Evolutionary conservation across 2,113 vertebrate species (phyloP).

Genomic region (Odocoileus virginianus): DNA sequence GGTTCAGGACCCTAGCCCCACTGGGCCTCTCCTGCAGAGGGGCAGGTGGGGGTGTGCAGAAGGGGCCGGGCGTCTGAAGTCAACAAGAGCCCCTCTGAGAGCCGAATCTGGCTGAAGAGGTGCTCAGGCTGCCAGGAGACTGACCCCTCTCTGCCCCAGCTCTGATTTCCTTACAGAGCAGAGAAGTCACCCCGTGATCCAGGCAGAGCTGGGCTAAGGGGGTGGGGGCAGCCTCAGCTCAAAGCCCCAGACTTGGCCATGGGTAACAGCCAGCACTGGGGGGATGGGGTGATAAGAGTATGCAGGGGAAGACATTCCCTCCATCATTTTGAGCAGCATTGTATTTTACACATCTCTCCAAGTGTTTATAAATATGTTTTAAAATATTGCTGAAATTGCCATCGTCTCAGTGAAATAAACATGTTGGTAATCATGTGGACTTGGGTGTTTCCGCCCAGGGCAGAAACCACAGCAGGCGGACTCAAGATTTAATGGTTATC

Average conservation of each 20-base stretch:
- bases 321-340: accelerated
- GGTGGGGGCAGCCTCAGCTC: accelerated
- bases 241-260: accelerated
- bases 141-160: not conserved
- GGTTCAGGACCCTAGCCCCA: not conserved
- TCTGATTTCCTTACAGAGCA: not conserved
- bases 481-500: accelerated
- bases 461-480: accelerated
- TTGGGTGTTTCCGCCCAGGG: accelerated
- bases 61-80: accelerated
- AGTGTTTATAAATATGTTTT: not conserved
- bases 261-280: accelerated
- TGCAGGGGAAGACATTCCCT: too few species aligned
- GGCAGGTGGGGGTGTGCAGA: accelerated
- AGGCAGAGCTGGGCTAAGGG: not conserved
- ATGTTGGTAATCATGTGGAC: not conserved
- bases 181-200: not conserved
- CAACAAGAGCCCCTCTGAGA: accelerated
- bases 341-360: not conserved
- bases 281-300: not conserved
- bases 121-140: not conserved
- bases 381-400: not conserved
- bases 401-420: not conserved
- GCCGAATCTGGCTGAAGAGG: accelerated
- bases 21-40: not conserved